phyloP scores from a whole-genome alignment of 2,113 vertebrate genomes.

The Myotis lucifugus region DNA sequence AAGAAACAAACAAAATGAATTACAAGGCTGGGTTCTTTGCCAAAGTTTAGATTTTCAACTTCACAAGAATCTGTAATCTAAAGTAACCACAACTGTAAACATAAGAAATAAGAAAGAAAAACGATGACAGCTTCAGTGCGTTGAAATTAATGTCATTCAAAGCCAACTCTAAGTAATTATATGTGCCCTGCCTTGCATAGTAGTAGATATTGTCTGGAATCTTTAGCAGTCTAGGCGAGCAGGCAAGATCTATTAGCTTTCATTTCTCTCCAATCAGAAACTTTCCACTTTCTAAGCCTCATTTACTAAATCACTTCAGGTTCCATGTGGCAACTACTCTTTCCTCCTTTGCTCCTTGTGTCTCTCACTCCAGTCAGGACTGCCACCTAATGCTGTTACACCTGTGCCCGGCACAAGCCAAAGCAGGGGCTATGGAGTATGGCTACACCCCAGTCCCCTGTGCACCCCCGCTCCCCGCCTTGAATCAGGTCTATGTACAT shows the following conservation, averaged over 20 bases:
- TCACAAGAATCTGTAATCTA: constrained; percentile 40
- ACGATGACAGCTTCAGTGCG: background rate
- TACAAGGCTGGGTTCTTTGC: background rate
- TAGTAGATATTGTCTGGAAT: background rate
- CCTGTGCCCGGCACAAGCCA: background rate
- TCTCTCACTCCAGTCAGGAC: background rate
- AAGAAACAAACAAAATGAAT: constrained; percentile 53
- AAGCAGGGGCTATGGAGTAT: background rate
- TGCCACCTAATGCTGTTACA: background rate
- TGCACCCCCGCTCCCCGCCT: background rate
- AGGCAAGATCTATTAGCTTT: background rate
- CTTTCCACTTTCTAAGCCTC: background rate
- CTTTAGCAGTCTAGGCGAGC: background rate
- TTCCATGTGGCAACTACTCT: background rate
- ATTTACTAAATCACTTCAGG: background rate
- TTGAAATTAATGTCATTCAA: constrained; percentile 38
- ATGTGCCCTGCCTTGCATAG: background rate
- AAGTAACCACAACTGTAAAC: constrained; percentile 17
- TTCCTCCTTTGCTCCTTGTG: background rate
- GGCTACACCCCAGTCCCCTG: background rate
- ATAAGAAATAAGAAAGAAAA: background rate
- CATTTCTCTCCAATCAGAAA: background rate
- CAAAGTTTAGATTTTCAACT: constrained; percentile 54
- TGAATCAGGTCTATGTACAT: background rate
- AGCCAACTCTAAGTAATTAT: background rate